phyloP scores from a whole-genome alignment of 2,888 invertebrate species.

The Folsomia candida region DNA sequence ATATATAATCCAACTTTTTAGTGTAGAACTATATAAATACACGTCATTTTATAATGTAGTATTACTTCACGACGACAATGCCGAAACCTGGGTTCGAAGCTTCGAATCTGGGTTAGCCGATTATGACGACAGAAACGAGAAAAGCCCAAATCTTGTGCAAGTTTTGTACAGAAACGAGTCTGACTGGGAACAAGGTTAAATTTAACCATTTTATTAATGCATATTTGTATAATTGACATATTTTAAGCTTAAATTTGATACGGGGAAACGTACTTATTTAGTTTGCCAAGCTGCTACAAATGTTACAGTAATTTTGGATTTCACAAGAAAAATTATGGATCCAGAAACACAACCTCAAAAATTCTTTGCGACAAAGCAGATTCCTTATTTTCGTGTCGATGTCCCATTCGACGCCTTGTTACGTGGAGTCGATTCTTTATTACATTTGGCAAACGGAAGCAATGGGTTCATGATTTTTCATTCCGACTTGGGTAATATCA shows the following conservation, averaged over 20 bases:
- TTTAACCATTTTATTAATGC: neutral
- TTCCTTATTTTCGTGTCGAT: slow-evolving; percentile 47
- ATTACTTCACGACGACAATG: slow-evolving; percentile 38
- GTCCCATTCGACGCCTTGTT: slow-evolving; percentile 45
- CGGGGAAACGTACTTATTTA: too few species aligned
- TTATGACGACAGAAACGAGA: slow-evolving; percentile 31
- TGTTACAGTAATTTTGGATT: slow-evolving; percentile 63
- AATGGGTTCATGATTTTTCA: slow-evolving; percentile 50
- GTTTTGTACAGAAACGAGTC: slow-evolving; percentile 43
- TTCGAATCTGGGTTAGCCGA: slow-evolving; percentile 41
- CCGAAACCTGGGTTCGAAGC: slow-evolving; percentile 31
- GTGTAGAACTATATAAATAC: too few species aligned
- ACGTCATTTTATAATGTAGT: too few species aligned
- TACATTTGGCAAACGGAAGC: slow-evolving; percentile 45
- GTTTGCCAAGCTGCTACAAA: slow-evolving; percentile 61
- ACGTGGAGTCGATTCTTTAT: slow-evolving; percentile 40
- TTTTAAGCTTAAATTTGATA: neutral
- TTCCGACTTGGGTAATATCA: slow-evolving; percentile 35
- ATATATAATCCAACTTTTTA: too few species aligned
- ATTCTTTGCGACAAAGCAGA: slow-evolving; percentile 39
- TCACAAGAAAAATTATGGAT: slow-evolving; percentile 55
- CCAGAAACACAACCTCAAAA: slow-evolving; percentile 41
- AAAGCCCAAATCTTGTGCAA: slow-evolving; percentile 32
- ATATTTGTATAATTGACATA: too few species aligned
- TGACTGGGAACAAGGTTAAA: slow-evolving; percentile 42